Conservation (phyloP, 1,140 invertebrate species). For the Apis laboriosa region DNA sequence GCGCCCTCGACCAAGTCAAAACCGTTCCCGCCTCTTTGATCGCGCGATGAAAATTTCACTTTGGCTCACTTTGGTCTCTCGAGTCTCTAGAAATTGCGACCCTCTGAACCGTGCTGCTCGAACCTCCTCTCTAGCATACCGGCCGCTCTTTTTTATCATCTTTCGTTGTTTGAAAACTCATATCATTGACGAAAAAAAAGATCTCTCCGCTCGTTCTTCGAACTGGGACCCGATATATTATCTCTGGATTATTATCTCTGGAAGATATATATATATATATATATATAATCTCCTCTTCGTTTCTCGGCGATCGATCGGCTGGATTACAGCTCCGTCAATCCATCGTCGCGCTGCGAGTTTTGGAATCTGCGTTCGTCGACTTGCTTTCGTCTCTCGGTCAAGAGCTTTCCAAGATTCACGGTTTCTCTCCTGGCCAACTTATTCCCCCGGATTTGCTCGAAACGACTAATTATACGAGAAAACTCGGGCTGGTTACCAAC, state of each 20-base stretch:
- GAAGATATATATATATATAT: background rate
- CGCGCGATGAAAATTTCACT: background rate
- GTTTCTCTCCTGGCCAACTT: background rate
- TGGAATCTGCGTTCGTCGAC: background rate
- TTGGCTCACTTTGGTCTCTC: background rate
- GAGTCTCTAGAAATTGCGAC: background rate
- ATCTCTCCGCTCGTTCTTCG: background rate
- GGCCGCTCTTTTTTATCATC: background rate
- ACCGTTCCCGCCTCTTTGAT: slow-evolving; percentile 1
- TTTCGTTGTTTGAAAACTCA: too few relatives aligned
- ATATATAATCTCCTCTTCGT: too few relatives aligned
- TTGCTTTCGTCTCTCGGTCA: slow-evolving; percentile 9
- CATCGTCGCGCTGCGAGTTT: too few relatives aligned
- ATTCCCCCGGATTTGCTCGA: background rate
- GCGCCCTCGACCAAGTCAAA: background rate
- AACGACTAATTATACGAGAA: slow-evolving; percentile 27
- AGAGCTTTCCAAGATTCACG: background rate
- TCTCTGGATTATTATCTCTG: too few relatives aligned
- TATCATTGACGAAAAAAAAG: background rate
- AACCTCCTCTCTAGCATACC: too few relatives aligned
- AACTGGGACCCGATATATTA: background rate
- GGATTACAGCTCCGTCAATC: too few relatives aligned
- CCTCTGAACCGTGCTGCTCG: too few relatives aligned
- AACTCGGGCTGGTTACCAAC: slow-evolving; percentile 2
- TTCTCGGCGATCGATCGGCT: too few relatives aligned